phyloP scores from a whole-genome alignment of 2,113 vertebrate species.

The Sarotherodon lohbergeri region DNA sequence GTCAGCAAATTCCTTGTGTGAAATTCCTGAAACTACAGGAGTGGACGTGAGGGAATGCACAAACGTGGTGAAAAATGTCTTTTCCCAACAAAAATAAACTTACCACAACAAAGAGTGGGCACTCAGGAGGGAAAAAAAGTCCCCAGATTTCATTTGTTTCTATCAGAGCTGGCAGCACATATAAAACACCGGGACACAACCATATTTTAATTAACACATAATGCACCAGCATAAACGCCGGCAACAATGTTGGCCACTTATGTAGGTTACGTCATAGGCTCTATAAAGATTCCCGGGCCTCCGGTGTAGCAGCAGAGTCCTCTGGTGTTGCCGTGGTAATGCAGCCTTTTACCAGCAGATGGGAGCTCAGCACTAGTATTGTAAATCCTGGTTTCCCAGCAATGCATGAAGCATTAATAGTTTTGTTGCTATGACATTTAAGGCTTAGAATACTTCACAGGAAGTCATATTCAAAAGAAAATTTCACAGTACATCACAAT shows the following conservation, averaged over 20 bases:
- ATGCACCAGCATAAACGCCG: background rate
- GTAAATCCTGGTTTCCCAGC: background rate
- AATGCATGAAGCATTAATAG: background rate
- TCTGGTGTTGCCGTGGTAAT: background rate
- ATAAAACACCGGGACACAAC: background rate
- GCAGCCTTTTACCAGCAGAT: constrained; percentile 4
- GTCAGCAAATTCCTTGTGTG: background rate
- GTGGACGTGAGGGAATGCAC: background rate
- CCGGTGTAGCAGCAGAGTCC: background rate
- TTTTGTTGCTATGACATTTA: background rate
- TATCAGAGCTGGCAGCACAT: background rate
- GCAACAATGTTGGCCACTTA: background rate
- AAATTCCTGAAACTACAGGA: background rate
- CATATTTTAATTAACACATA: background rate
- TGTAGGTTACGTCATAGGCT: background rate
- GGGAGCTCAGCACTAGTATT: background rate
- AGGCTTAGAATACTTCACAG: background rate
- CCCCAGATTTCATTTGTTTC: fast-evolving
- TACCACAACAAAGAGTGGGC: background rate
- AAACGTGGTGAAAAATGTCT: fast-evolving
- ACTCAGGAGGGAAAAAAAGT: background rate
- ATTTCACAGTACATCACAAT: background rate
- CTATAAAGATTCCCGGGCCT: background rate
- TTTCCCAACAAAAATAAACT: background rate
- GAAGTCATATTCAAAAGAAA: background rate